Percentiles rank a stretch among this genome's conserved stretches.
Conservation (phyloP, 1,140 invertebrate species). For the Stratiolaelaps scimitus region DNA sequence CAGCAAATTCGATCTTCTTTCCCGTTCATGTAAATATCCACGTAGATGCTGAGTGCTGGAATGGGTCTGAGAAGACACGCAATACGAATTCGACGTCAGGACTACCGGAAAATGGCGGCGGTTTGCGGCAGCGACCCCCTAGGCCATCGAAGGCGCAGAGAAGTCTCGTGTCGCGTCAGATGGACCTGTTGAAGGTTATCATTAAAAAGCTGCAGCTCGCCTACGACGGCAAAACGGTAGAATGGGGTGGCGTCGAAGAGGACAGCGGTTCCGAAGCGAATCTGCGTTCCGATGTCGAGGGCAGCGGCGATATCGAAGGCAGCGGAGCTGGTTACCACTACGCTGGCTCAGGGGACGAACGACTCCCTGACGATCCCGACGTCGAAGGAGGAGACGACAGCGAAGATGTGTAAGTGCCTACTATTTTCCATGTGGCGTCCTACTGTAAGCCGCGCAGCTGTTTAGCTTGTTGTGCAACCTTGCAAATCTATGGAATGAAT, state of each 20-base stretch:
- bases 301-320: conserved; percentile 19
- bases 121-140: background rate
- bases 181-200: conserved; percentile 8
- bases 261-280: conserved; percentile 3
- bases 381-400: conserved; percentile 10
- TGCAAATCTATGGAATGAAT: too few relatives aligned
- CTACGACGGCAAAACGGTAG: conserved; percentile 15
- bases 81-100: background rate
- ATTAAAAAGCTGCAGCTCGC: conserved; percentile 23
- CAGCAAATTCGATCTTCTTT: background rate
- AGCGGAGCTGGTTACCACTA: conserved; percentile 1
- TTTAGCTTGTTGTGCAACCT: too few relatives aligned
- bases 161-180: background rate
- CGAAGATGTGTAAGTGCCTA: conserved; percentile 11
- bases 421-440: background rate
- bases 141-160: conserved; percentile 13
- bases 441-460: too few relatives aligned
- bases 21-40: too few relatives aligned
- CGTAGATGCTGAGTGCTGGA: conserved; percentile 24
- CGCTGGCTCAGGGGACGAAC: conserved; percentile 14
- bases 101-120: background rate
- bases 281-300: background rate
- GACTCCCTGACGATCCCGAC: conserved; percentile 4
- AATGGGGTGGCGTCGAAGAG: background rate
- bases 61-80: conserved; percentile 20